Evolutionary conservation across 2,113 vertebrate genomes (phyloP), one percentile per base, ranked within the genome.

Genomic region (Opisthocomus hoazin): DNA sequence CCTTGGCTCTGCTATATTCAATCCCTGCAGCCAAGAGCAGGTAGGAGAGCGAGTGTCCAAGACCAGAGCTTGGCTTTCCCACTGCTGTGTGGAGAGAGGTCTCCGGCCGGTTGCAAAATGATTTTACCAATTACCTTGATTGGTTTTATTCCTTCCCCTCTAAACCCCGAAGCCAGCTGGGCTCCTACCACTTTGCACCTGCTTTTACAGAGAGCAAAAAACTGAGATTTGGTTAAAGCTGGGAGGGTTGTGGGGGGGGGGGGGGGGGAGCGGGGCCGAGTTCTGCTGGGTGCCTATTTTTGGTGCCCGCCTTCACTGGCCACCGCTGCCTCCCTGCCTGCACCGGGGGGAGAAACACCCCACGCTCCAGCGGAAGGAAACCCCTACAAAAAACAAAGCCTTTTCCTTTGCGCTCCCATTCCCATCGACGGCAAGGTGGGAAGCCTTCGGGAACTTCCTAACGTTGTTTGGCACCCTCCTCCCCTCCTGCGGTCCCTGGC

Each of bases 71-170:
- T 5, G 63, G n/a, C 48, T 68, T 32, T 15, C 23, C 46, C 63
- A 10, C 7, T 0, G 0, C 51, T 75, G 51, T 20, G 39, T 0
- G 0, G 10, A 41, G 26, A 29, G n/a, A 14, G 16, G 39, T 23
- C 60, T 70, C 36, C 0, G 6, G 24, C 18, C 6, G 0, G 12
- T 22, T 34, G 29, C 39, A 65, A 69, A 83, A 48, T 30, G 70
- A 88, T 64, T 89, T 82, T 12, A 58, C 60, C 41, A 65, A 87
- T 61, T 63, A 64, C 57, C 58, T 73, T 48, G 34, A 65, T 79
- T 32, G 45, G n/a, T 79, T 95, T 85, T 56, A 73, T 30, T 83
- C 61, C 48, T 76, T 83, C 70, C 54, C 43, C 21, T 73, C 78
- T 65, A 73, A 82, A 68, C 7, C 57, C 66, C 0, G 0, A 53